Conservation (phyloP, 2,113 vertebrate genomes). For the Trachemys scripta region DNA sequence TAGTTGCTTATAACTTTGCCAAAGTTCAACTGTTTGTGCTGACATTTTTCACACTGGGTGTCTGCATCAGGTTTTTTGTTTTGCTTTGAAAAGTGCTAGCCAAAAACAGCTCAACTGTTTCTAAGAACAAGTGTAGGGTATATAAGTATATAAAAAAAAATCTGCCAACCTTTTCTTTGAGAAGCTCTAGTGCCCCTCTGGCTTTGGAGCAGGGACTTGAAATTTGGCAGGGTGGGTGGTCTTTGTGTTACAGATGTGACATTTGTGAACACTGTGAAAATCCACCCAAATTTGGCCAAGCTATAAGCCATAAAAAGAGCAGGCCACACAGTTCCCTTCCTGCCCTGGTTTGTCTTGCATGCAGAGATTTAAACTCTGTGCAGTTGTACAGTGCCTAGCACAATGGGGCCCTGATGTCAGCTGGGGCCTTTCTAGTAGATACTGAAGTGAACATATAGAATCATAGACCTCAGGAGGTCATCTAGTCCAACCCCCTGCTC, state of each 20-base stretch:
- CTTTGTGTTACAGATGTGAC: neutral
- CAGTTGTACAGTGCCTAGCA: accelerated
- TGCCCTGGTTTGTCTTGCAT: accelerated
- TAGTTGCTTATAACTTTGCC: neutral
- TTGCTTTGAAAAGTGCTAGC: neutral
- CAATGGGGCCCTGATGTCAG: neutral
- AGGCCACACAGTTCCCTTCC: neutral
- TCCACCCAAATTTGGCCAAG: neutral
- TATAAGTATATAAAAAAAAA: too few relatives aligned
- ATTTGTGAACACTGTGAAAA: neutral
- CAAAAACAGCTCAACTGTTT: neutral
- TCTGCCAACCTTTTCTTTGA: too few relatives aligned
- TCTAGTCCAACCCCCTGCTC: too few relatives aligned
- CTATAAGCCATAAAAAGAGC: neutral
- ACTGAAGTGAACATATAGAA: neutral
- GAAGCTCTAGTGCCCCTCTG: too few relatives aligned
- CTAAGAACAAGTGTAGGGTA: neutral
- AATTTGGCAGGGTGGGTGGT: neutral
- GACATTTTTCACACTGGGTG: neutral
- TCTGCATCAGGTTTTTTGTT: neutral
- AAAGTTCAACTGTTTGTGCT: neutral
- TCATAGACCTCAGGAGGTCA: too few relatives aligned
- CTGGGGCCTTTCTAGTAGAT: neutral
- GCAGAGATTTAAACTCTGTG: neutral
- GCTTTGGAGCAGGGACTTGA: neutral